Evolutionary conservation across 37 sponge, comb jelly and placozoan genomes (phyloP).

Genomic region (Mnemiopsis leidyi): DNA sequence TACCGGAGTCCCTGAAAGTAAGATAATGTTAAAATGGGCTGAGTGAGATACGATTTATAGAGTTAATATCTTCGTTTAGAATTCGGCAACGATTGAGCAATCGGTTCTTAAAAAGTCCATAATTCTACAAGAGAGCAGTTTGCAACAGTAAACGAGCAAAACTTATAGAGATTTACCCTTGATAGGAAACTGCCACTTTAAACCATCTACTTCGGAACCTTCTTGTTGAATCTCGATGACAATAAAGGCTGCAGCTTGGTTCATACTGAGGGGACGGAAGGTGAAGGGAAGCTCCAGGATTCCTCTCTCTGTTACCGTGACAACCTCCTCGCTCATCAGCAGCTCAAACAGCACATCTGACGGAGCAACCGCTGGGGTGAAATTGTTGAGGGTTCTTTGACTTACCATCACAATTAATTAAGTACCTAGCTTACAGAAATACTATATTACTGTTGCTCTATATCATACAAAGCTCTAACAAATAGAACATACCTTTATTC

Average conservation of each 20-base stretch:
- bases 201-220: constrained; percentile 13
- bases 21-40: background rate
- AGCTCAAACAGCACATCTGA: constrained; percentile 45
- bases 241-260: constrained; percentile 20
- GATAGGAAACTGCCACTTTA: constrained; percentile 66
- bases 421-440: too few species aligned
- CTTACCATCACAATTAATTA: too few species aligned
- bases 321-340: background rate
- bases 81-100: too few species aligned
- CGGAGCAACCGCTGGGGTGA: background rate
- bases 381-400: too few species aligned
- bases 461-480: too few species aligned
- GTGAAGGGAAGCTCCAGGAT: constrained; percentile 64
- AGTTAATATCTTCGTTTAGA: too few species aligned
- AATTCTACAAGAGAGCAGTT: too few species aligned
- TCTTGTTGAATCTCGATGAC: constrained; percentile 15
- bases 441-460: too few species aligned
- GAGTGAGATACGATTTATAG: too few species aligned
- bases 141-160: too few species aligned
- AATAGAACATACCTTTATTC: background rate
- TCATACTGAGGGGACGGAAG: constrained; percentile 53
- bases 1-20: constrained; percentile 37
- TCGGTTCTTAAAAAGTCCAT: too few species aligned
- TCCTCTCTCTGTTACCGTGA: constrained; percentile 1
- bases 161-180: constrained; percentile 47